Evolutionary conservation across 2,113 vertebrate genomes (phyloP), one percentile per base, ranked within the genome.

Genomic region (Rhizomys pruinosus): DNA sequence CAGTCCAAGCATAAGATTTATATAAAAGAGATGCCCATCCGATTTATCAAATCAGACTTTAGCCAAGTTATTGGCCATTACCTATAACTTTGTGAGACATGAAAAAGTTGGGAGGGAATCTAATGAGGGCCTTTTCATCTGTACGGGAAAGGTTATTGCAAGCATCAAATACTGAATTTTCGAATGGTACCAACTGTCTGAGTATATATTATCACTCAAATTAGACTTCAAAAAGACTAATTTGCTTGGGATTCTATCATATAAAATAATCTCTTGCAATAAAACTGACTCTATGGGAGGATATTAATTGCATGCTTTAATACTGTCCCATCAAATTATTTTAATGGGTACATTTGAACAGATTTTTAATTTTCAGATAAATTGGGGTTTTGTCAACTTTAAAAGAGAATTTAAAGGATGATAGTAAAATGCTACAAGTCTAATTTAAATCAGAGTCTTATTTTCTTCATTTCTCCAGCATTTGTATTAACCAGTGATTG

Each of bases 221-320:
- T 90, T 89, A 92, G 57, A 92, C 82, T 96, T 96, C 82, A 90
- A 6, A 71, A 82, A 72, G n/a, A 82, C 85, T 71, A 57, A 92
- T 90, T 92, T 94, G 63, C 94, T 88, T 59, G 20, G 22, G 64
- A 90, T 95, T 93, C 74, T 79, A 90, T 92, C 86, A 91, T 92
- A 94, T 94, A 84, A 86, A 95, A 84, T 91, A 84, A 81, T 93
- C 71, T 74, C 69, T 88, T 86, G 16, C 76, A 93, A 66, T 94
- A 89, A 95, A 96, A 90, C n/a, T 94, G 89, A 90, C 95, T 91
- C 52, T 71, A 4, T 37, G 69, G 55, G 55, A 78, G 72, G 44
- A 86, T 82, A 66, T 94, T 95, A 90, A 88, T 96, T 27, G 0
- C 7, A 15, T 57, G 3, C 52, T 76, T 94, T 96, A 88, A 71